A percentile compares a stretch with the other conserved stretches of the same genome.
These are phyloP conservation scores for Ochropacha duplaris DNA, from an alignment of 2,888 invertebrate genomes.

Conservation along the genomic window DNA sequence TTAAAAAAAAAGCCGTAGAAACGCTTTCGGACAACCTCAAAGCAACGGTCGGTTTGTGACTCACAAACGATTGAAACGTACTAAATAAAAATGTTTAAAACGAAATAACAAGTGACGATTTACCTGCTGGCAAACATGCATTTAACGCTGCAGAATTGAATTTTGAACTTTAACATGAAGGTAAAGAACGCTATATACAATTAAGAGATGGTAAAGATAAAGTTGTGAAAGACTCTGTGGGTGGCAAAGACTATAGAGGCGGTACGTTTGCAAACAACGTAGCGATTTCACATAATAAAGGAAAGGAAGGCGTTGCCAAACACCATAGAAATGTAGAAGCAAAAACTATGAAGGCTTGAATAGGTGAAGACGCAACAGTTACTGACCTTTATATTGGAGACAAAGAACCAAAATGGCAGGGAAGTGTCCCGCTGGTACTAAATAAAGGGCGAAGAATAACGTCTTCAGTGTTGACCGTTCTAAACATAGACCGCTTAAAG, in stretches of 20 bases:
- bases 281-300: slow-evolving; percentile 51
- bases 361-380: slow-evolving; percentile 50
- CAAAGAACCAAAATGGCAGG: slow-evolving; percentile 57
- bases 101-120: slow-evolving; percentile 56
- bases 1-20: slow-evolving; percentile 47
- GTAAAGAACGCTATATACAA: background rate
- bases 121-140: slow-evolving; percentile 29
- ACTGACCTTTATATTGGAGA: slow-evolving; percentile 67
- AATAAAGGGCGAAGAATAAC: slow-evolving; percentile 49
- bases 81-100: slow-evolving; percentile 58
- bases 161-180: background rate
- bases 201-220: slow-evolving; percentile 12
- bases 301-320: slow-evolving; percentile 58
- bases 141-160: slow-evolving; percentile 8
- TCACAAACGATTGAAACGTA: slow-evolving; percentile 66
- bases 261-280: slow-evolving; percentile 73
- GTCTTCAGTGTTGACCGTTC: slow-evolving; percentile 70
- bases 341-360: slow-evolving; percentile 51
- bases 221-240: slow-evolving; percentile 53
- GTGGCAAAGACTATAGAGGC: slow-evolving; percentile 65
- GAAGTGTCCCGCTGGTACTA: slow-evolving; percentile 67
- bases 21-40: slow-evolving; percentile 56
- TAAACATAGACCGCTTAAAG: slow-evolving; percentile 37
- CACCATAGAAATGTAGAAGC: slow-evolving; percentile 56
- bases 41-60: slow-evolving; percentile 58